A percentile compares a stretch with the other conserved stretches of the same genome.
Conservation (phyloP, 2,797 vertebrate genomes). For the Chanos chanos region DNA sequence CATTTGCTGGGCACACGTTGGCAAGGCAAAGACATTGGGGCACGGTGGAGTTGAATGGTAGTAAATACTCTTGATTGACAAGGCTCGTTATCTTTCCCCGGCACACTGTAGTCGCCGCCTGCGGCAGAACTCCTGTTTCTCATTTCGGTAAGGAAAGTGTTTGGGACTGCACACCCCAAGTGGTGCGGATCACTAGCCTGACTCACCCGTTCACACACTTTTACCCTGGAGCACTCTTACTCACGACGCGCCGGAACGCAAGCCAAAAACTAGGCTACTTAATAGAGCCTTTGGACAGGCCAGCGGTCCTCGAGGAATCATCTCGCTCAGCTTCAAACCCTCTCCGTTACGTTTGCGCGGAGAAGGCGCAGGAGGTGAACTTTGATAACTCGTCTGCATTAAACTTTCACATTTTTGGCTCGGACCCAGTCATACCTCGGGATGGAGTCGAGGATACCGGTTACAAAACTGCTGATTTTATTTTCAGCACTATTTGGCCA, state of each 20-base stretch:
- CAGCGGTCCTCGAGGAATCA: too few relatives aligned
- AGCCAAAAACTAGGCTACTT: background rate
- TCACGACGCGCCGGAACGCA: background rate
- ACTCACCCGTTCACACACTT: conserved; percentile 1
- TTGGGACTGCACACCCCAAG: background rate
- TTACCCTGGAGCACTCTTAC: conserved; percentile 8
- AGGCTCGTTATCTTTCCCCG: conserved; percentile 14
- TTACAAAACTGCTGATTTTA: conserved; percentile 21
- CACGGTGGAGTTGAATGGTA: conserved; percentile 3
- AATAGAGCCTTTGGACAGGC: background rate
- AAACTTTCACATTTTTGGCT: background rate
- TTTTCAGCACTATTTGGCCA: background rate
- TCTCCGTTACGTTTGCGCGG: background rate
- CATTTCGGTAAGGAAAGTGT: conserved; percentile 17
- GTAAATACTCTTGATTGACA: conserved; percentile 24
- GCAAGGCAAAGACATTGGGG: too few relatives aligned
- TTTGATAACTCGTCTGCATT: background rate
- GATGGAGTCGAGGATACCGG: conserved; percentile 21
- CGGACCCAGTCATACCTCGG: background rate
- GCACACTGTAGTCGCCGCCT: background rate
- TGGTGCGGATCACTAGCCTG: background rate
- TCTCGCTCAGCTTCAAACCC: too few relatives aligned
- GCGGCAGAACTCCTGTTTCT: conserved; percentile 23
- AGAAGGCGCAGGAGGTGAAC: background rate
- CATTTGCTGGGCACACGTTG: too few relatives aligned